phyloP scores from a whole-genome alignment of 2,113 vertebrate genomes.

The Triplophysa rosa region DNA sequence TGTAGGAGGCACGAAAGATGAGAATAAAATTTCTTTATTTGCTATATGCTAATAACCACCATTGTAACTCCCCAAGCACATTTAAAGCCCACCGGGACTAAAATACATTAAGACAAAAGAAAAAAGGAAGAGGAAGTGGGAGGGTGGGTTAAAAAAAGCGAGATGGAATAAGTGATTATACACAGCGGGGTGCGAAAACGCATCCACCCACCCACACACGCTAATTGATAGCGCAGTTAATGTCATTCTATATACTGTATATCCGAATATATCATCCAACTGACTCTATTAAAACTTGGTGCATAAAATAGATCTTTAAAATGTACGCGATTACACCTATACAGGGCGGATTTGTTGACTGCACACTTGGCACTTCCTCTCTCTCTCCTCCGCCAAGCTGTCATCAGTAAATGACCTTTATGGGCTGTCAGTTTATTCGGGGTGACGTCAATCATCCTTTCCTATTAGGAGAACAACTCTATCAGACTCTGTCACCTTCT shows the following conservation, averaged over 20 bases:
- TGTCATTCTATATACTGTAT: neutral
- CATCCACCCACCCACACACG: slow-evolving; percentile 35
- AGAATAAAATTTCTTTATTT: slow-evolving; percentile 8
- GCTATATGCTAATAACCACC: slow-evolving; percentile 14
- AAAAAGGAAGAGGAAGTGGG: neutral
- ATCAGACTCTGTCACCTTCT: slow-evolving; percentile 64
- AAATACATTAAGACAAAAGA: neutral
- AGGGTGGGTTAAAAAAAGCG: neutral
- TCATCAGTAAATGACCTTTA: slow-evolving; percentile 72
- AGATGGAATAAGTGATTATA: neutral
- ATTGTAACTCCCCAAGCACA: slow-evolving; percentile 2
- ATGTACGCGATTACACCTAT: neutral
- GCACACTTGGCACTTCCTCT: neutral
- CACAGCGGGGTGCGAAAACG: slow-evolving; percentile 1
- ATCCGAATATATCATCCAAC: neutral
- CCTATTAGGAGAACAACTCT: slow-evolving; percentile 65
- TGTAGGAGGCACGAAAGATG: slow-evolving; percentile 5
- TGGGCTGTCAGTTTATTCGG: slow-evolving; percentile 61
- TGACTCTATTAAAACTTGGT: neutral
- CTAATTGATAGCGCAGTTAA: neutral
- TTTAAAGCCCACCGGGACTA: neutral
- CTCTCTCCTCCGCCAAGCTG: slow-evolving; percentile 21
- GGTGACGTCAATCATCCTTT: slow-evolving; percentile 69
- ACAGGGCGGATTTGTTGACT: slow-evolving; percentile 9
- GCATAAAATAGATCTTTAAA: neutral